A percentile compares a stretch with the other conserved stretches of the same genome.
These are phyloP conservation scores for Enoplosus armatus DNA, from an alignment of 2,797 vertebrate genomes.

Conservation along the genomic window DNA sequence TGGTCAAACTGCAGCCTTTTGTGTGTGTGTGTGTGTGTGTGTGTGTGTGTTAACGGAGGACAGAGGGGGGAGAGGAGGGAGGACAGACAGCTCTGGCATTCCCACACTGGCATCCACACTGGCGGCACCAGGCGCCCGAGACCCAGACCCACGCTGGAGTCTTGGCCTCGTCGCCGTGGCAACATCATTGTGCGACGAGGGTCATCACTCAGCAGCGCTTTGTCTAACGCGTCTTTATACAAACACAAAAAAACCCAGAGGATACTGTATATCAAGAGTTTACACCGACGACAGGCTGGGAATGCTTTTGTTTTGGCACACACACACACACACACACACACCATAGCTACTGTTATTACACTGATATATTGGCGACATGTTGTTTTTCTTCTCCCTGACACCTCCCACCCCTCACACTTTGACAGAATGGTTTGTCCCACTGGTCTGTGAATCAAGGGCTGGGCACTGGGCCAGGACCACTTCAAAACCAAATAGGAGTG, in stretches of 20 bases:
- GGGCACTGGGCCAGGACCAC: conserved; percentile 57
- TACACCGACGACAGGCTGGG: conserved; percentile 29
- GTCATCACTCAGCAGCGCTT: conserved; percentile 70
- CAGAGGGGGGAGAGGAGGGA: neutral
- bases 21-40: conserved; percentile 12
- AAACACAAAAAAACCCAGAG: conserved; percentile 31
- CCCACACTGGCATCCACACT: conserved; percentile 65
- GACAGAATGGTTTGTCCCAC: conserved; percentile 49
- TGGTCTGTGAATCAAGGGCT: conserved; percentile 44
- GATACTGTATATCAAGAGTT: conserved; percentile 72
- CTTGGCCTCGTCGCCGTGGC: conserved; percentile 62
- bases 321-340: conserved; percentile 1
- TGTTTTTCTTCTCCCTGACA: conserved; percentile 42
- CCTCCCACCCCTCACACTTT: conserved; percentile 9
- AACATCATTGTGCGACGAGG: conserved; percentile 66
- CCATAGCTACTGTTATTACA: conserved; percentile 27
- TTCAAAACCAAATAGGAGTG: conserved; percentile 45
- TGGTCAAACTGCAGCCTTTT: conserved; percentile 10
- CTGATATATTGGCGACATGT: conserved; percentile 32
- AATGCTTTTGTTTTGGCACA: conserved; percentile 50
- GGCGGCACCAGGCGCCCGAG: conserved; percentile 48
- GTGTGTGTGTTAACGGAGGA: conserved; percentile 1
- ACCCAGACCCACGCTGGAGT: conserved; percentile 50
- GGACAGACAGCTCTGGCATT: conserved; percentile 53
- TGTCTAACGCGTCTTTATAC: conserved; percentile 59